phyloP scores from a whole-genome alignment of 2,888 invertebrate species.

The Mellilla xanthometata region DNA sequence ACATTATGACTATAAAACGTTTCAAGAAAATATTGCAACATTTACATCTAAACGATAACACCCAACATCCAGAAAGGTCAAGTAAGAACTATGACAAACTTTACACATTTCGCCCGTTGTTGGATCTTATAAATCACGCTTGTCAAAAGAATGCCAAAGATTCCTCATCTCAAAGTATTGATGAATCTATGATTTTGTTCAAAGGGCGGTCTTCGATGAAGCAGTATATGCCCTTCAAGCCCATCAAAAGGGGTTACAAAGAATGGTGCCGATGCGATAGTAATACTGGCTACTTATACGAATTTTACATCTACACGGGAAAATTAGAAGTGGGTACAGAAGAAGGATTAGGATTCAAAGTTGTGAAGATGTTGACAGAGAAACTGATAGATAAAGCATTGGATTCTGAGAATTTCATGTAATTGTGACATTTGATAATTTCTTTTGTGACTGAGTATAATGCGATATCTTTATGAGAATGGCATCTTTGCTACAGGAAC shows the following conservation, averaged over 20 bases:
- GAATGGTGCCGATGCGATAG: conserved; percentile 29
- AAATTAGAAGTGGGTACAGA: conserved; percentile 20
- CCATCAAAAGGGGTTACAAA: conserved; percentile 33
- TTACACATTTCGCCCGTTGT: neutral
- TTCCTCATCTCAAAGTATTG: conserved; percentile 23
- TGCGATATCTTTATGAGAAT: conserved; percentile 20
- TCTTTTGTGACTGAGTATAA: conserved; percentile 16
- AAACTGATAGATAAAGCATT: conserved; percentile 14
- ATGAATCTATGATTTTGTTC: conserved; percentile 13
- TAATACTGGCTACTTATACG: conserved; percentile 28
- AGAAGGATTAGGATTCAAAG: conserved; percentile 23
- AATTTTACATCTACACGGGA: conserved; percentile 30
- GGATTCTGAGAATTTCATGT: conserved; percentile 7
- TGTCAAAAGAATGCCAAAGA: conserved; percentile 8
- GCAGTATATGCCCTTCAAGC: conserved; percentile 32
- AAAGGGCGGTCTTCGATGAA: conserved; percentile 22
- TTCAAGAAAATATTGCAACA: no score
- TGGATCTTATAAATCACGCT: neutral
- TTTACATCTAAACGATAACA: no score
- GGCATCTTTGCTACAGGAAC: conserved; percentile 30
- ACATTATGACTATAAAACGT: no score
- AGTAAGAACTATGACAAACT: no score
- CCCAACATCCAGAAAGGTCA: no score
- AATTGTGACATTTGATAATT: conserved; percentile 30
- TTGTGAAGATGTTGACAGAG: conserved; percentile 21